These are phyloP conservation scores for Strix aluco DNA, from an alignment of 2,113 vertebrate genomes.

Conservation along the genomic window DNA sequence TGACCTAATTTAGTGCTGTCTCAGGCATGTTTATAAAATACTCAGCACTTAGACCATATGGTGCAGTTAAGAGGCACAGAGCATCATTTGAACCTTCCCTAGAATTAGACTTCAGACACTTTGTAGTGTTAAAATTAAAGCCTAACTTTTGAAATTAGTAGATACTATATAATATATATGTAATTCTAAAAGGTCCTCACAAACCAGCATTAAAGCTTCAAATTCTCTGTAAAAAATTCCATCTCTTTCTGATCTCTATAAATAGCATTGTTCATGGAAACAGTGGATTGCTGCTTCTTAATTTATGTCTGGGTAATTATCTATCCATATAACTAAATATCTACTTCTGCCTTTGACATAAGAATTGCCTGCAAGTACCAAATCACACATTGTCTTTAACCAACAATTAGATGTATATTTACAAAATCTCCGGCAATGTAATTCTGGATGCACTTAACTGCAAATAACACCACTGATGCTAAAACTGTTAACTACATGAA, in stretches of 20 bases:
- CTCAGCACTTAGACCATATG: constrained; percentile 48
- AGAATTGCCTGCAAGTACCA: not conserved
- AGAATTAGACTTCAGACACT: constrained; percentile 11
- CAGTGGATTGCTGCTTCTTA: not conserved
- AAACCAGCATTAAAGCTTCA: not conserved
- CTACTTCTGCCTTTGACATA: not conserved
- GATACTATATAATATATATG: not conserved
- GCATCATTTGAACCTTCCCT: not conserved
- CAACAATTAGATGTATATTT: not conserved
- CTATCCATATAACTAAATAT: not conserved
- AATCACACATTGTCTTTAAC: not conserved
- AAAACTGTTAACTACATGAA: not conserved
- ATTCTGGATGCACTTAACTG: not conserved
- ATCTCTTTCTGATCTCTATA: not conserved
- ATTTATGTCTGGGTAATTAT: not conserved
- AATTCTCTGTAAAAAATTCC: not conserved
- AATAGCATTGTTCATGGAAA: not conserved
- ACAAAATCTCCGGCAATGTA: not conserved
- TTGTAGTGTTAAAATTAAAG: not conserved
- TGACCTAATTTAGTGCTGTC: constrained; percentile 55
- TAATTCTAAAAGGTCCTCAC: not conserved
- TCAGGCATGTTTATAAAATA: constrained; percentile 32
- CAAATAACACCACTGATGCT: not conserved
- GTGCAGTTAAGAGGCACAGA: constrained; percentile 27
- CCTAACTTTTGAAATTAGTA: not conserved